These are phyloP conservation scores for Drosophila cognata DNA, from an alignment of 2,888 invertebrate species.

Conservation along the genomic window DNA sequence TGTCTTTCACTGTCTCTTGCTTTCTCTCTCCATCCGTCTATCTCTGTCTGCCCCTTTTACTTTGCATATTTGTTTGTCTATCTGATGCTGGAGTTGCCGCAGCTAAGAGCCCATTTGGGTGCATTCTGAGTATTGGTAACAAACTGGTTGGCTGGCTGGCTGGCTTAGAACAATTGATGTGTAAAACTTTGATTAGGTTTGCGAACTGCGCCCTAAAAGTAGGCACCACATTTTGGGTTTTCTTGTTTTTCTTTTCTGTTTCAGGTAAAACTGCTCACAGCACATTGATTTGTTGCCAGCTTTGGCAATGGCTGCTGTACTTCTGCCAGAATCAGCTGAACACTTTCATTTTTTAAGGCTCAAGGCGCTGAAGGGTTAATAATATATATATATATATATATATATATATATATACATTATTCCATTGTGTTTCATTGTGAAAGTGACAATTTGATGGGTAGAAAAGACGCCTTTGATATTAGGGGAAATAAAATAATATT, in stretches of 20 bases:
- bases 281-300: slow-evolving; percentile 26
- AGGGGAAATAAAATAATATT: not conserved
- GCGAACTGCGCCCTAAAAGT: slow-evolving; percentile 41
- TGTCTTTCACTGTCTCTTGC: slow-evolving; percentile 8
- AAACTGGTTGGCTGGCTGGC: slow-evolving; percentile 21
- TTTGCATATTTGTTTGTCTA: slow-evolving; percentile 7
- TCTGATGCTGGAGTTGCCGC: slow-evolving; percentile 12
- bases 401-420: too few species aligned
- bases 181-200: slow-evolving; percentile 76
- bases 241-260: not conserved
- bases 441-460: not conserved
- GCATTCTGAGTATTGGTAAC: slow-evolving; percentile 9
- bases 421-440: not conserved
- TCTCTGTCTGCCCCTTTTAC: slow-evolving; percentile 2
- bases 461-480: not conserved
- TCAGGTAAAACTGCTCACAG: slow-evolving; percentile 17
- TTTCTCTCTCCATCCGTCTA: not conserved
- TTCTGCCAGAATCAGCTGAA: slow-evolving; percentile 17
- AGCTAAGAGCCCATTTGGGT: slow-evolving; percentile 30
- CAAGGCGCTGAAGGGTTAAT: slow-evolving; percentile 1
- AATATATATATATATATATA: not conserved
- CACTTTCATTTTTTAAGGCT: not conserved
- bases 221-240: slow-evolving; percentile 21
- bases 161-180: slow-evolving; percentile 68
- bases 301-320: not conserved